Evolutionary conservation across 1,140 invertebrate genomes (phyloP), one percentile per base, ranked within the genome.

Genomic region (Samia ricini): DNA sequence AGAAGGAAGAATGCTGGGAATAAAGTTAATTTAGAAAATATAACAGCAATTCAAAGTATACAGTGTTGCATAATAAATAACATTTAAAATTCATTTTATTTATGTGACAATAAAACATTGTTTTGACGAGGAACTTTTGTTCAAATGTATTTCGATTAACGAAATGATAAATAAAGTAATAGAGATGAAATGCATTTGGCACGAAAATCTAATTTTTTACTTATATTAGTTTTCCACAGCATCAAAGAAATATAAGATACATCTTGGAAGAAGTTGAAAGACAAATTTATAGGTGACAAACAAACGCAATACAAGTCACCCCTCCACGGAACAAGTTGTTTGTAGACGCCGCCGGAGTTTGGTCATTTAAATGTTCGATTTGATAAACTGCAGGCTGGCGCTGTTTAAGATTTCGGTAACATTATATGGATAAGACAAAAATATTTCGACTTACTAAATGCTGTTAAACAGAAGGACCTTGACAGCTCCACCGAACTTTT

Each of bases 171-270:
- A 51, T 51, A 3, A 20, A 6, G n/a, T 8, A 21, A 23, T 22
- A 20, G 10, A 52, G 6, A 52, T 21, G 5, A 52, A 71, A 76
- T 77, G 65, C 75, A 81, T 83, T 88, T 88, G 83, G 81, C 83
- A 85, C 82, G 75, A 77, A 81, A 71, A 72, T 76, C 76, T 68
- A 78, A 77, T 77, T 76, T 79, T 22, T 52, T 6, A 88, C 79
- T 78, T 76, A 83, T 79, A 88, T 85, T 83, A 82, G 74, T 86
- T 85, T 88, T 81, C 76, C 68, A 76, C 77, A 73, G 71, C 72
- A 79, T 74, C 73, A 63, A 58, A 52, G 72, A 75, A 80, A 87
- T 81, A 83, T 75, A 78, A 76, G 81, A 81, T 79, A 74, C 71
- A 71, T 68, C 79, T 85, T 87, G 80, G 82, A 78, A 81, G 71